Base-by-base conservation (phyloP, 2,113 vertebrate species). In the Xyliphius kryptos region DNA sequence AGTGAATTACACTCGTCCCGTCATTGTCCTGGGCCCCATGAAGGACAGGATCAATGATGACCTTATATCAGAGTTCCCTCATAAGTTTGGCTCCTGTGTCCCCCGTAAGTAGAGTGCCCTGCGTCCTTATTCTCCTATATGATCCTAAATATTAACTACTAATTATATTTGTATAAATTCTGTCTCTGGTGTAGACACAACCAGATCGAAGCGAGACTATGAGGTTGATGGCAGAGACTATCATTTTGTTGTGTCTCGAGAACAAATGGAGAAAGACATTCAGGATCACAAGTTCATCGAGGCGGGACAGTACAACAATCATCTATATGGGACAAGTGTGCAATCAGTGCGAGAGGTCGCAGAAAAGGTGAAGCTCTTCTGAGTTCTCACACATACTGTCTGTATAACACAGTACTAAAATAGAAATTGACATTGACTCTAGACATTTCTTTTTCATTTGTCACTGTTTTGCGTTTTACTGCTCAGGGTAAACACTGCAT, bases 21-120 rank as follows among this genome's bases (percentile, higher is more conserved):
- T 98, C 72, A 98, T 99, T 56, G 77, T 99, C 63, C 88, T 99
- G 65, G 96, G 96, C 76, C 94, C 95, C 38, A 97, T 97, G 93
- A 99, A 99, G 72, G 96, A 99, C 76, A 85, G 95, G 51, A 85
- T 99, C 82, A 99, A 99, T 51, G 96, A 99, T 78, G 96, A 99
- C 76, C 82, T 99, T 67, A 99, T 98, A 80, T 97, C 95, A 0
- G 96, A 98, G 82, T 98, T 98, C 76, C 92, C 96, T 6, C 92
- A 97, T 77, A 97, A 95, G 71, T 98, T 98, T 85, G 94, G 93
- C 51, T 99, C 96, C 5, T 99, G 96, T 44, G 96, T 99, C 70
- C 96, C 96, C 79, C 96, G 96, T 99, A 81, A 91, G 96, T 97
- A n/a, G n/a, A n/a, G n/a, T n/a, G n/a, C n/a, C n/a, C n/a, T n/a